Base-by-base conservation (phyloP, 2,888 invertebrate species). In the Amiota minor region DNA sequence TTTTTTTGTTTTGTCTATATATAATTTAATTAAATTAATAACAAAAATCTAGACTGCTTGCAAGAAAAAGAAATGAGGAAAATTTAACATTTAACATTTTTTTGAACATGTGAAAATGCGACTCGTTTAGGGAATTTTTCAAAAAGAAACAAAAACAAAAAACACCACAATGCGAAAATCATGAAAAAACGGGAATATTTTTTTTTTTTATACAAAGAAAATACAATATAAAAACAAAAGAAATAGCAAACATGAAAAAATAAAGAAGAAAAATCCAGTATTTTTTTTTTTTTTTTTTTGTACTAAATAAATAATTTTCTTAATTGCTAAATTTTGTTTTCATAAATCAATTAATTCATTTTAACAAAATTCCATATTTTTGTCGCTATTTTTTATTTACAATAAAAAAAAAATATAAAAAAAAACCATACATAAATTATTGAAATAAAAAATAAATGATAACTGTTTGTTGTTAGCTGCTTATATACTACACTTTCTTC, bases 111-210 rank as follows among this genome's bases (percentile, higher is more conserved):
- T 83, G 82, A 84, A 84, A 81, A 82, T 81, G 84, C 79, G 89
- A 88, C 88, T 88, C 88, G 86, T 88, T 88, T 89, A 89, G 88
- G 88, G 89, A 88, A 88, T 88, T 87, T 88, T 88, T 77, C 76
- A 76, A 76, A 67, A 67, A 20, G 23, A 61, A 67, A 67, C 64
- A 20, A 67, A 14, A 46, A 62, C 62, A 23, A 46, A 47, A 16
- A 61, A 62, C 45, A 6, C 2, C 35, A 35, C 35, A 35, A 35
- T 35, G 35, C 35, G 35, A 35, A 35, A 2, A 35, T 35, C 35
- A 35, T 35, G 35, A 35, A 35, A 46, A 49, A 49, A 67, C 49
- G 67, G 67, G 53, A 68, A 67, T 62, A 68, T 50, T 18, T 67
- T 72, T 67, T 72, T 56, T 68, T 35, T 47, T 59, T 45, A 62